Conservation (phyloP, 2,888 invertebrate genomes). For the Polietes domitor region DNA sequence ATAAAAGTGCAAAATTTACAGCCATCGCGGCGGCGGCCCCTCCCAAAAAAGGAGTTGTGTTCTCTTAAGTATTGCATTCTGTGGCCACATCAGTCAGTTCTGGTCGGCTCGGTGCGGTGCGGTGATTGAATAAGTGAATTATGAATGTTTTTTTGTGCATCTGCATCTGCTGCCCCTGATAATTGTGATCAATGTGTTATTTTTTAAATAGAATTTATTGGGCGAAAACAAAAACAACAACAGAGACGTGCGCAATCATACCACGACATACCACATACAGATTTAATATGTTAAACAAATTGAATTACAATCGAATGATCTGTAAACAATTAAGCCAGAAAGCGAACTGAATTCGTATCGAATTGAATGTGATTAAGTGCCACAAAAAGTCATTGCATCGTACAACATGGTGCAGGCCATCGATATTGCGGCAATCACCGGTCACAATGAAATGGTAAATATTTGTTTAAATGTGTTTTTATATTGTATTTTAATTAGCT, state of each 20-base stretch:
- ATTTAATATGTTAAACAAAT: background rate
- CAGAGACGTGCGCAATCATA: background rate
- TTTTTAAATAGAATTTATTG: background rate
- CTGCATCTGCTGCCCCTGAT: no score
- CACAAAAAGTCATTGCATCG: background rate
- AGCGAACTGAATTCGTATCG: background rate
- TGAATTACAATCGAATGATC: background rate
- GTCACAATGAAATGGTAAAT: constrained; percentile 77
- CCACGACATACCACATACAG: background rate
- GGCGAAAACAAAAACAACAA: background rate
- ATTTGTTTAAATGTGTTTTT: background rate
- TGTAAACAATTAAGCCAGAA: constrained; percentile 9
- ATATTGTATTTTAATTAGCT: no score
- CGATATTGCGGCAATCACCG: constrained; percentile 79
- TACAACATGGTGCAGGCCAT: constrained; percentile 79
- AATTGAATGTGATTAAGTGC: constrained; percentile 16
- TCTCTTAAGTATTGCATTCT: background rate
- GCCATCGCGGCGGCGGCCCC: background rate
- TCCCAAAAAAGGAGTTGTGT: background rate
- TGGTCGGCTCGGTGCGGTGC: background rate
- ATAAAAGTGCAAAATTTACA: constrained; percentile 2
- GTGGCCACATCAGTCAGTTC: background rate
- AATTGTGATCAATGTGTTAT: no score
- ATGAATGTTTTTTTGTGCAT: background rate
- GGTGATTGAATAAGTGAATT: background rate